phyloP scores from a whole-genome alignment of 1,140 invertebrate species.

The Zaprionus vittiger region DNA sequence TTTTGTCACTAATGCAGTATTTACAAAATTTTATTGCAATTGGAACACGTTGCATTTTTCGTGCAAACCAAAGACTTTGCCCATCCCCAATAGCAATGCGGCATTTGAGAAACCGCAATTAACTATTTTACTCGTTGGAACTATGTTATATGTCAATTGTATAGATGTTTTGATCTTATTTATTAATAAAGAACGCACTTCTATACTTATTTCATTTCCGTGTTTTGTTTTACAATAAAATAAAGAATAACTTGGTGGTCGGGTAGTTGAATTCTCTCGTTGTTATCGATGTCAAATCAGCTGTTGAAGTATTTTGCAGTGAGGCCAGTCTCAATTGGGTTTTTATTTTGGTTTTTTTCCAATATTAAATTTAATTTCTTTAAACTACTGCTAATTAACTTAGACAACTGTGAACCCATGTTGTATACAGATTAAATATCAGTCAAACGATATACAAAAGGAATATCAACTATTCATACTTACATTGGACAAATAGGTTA shows the following conservation, averaged over 20 bases:
- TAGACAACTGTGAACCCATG: background rate
- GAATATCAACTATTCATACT: background rate
- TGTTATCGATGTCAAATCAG: slow-evolving; percentile 6
- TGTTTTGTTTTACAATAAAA: background rate
- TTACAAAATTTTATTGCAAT: background rate
- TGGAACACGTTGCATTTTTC: background rate
- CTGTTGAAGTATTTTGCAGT: background rate
- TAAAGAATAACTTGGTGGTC: background rate
- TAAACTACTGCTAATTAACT: background rate
- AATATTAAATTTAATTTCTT: background rate
- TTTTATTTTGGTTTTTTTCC: background rate
- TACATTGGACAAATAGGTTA: background rate
- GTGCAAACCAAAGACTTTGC: background rate
- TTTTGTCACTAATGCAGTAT: background rate
- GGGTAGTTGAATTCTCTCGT: background rate
- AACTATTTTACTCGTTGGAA: background rate
- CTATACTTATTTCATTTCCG: background rate
- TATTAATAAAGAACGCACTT: background rate
- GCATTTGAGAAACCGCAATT: background rate
- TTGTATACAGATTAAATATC: background rate
- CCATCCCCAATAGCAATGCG: background rate
- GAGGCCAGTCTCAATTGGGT: background rate
- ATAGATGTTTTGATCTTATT: background rate
- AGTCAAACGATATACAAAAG: background rate
- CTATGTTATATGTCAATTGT: background rate